phyloP scores from a whole-genome alignment of 2,113 vertebrate genomes.

The human (Homo sapiens) region GRCh38 chr3:112751001-112751500 shows the following conservation, averaged over 20 bases:
- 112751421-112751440: neutral
- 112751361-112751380: neutral
- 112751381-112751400: neutral
- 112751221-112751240: neutral
- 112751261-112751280: neutral
- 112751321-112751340: neutral
- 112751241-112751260: neutral
- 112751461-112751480: constrained; percentile 47
- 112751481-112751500: constrained; percentile 8
- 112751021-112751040: neutral
- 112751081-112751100: neutral
- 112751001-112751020: neutral
- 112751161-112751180: neutral
- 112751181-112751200: neutral
- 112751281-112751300: neutral
- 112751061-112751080: neutral
- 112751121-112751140: neutral
- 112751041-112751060: neutral
- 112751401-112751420: neutral
- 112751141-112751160: neutral
- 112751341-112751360: neutral
- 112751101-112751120: neutral
- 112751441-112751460: neutral
- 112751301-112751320: constrained; percentile 25
- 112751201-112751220: neutral